Evolutionary conservation across 1,140 invertebrate species (phyloP), one percentile per base, ranked within the genome.

Genomic region (Sarcophaga bullata): DNA sequence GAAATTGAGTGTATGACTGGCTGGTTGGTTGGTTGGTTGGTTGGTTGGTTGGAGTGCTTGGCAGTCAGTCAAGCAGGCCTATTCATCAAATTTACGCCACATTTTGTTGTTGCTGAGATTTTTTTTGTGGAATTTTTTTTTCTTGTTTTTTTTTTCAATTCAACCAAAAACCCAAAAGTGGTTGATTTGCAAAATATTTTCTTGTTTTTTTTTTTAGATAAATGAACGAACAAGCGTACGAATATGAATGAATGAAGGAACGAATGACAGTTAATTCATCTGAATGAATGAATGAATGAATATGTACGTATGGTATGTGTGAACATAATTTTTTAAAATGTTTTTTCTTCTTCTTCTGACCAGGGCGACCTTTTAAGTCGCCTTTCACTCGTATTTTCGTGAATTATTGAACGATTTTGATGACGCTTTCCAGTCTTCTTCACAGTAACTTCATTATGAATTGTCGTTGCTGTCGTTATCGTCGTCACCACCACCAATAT

Each of bases 111-210:
- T 10, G 62, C 19, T 25, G n/a, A 19, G 3, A 68, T 17, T 6
- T 68, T 25, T 68, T 68, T 68, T 68, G 8, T 19, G 8, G n/a
- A 8, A 19, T n/a, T 37, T 37, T 37, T 37, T 1, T 1, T 37
- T 37, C 4, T 37, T 37, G 1, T 37, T 68, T 68, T 68, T 19
- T 5, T 19, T 68, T 68, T 68, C 19, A n/a, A 19, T 68, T 68
- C 62, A 6, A 68, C 62, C 9, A 19, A 68, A 68, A 58, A 58
- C 13, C 54, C 54, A 58, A 58, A 68, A 68, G 62, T 68, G 62
- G 62, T 68, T 68, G 62, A 68, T 68, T 68, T 68, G 62, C 62
- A 68, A 68, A 68, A 68, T 68, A 68, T 17, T 68, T 58, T 37
- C 25, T 37, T 37, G 25, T 37, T 37, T 37, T 37, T 37, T 11